Base-by-base conservation (phyloP, 2,113 vertebrate species). In the Scalopus aquaticus region DNA sequence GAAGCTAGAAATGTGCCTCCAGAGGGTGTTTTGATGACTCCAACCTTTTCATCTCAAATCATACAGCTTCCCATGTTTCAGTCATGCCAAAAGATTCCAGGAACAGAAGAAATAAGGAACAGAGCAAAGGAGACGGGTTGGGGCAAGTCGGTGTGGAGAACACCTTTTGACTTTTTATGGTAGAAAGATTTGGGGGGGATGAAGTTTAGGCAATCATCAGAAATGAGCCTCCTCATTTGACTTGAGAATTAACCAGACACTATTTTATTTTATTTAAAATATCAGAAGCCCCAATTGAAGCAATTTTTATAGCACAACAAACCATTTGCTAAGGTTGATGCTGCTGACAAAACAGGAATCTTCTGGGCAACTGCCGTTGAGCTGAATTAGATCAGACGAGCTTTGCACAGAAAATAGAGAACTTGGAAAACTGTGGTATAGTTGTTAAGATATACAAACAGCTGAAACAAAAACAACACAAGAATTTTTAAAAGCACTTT, bases 161-260 rank as follows among this genome's bases (percentile, higher is more conserved):
- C 0, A 15, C 44, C 30, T 88, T 76, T 39, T 35, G 86, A 24
- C n/a, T 46, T 64, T 83, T 49, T 84, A 58, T 9, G 56, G 24
- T 65, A 35, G 39, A 56, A 87, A 72, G 28, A 73, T 72, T 93
- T 37, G 16, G 49, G 49, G 49, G 49, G 54, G 54, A 20, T 2
- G 54, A 89, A 81, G 78, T 94, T 78, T 93, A 87, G 87, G 72
- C 67, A 94, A 67, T 85, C 54, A 92, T 76, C 32, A 94, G 58
- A 77, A 92, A 87, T 22, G 5, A 87, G 35, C 35, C 28, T 95
- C 60, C 42, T 86, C 54, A 9, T 89, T 62, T 83, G 89, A 94
- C 10, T 19, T 49, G 42, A 90, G 51, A 91, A 89, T 91, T 76
- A 70, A 39, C 37, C 37, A 58, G 72, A 95, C 5, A 77, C 4